Evolutionary conservation across 2,888 invertebrate species (phyloP).

Genomic region (Steinernema scapterisci): DNA sequence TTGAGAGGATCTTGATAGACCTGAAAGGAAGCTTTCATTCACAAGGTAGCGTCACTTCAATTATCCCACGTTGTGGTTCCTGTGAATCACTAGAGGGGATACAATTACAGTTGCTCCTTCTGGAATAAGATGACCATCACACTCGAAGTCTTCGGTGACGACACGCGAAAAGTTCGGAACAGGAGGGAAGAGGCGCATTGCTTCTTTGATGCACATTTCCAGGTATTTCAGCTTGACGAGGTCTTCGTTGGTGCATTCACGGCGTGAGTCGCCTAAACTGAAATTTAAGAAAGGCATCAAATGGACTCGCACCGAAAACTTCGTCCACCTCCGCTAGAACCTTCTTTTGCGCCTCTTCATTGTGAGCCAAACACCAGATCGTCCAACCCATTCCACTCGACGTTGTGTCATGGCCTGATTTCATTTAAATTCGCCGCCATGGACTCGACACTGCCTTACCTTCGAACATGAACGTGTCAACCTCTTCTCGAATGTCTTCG

Average conservation of each 20-base stretch:
- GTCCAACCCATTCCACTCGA: constrained; percentile 70
- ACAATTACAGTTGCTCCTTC: constrained; percentile 58
- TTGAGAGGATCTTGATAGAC: constrained; percentile 66
- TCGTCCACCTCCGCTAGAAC: constrained; percentile 51
- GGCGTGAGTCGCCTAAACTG: constrained; percentile 64
- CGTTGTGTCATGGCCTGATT: constrained; percentile 70
- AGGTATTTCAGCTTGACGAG: constrained; percentile 54
- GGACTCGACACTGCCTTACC: constrained; percentile 37
- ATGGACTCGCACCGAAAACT: constrained; percentile 50
- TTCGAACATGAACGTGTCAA: constrained; percentile 72
- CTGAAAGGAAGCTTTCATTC: constrained; percentile 36
- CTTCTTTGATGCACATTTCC: constrained; percentile 56
- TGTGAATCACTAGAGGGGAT: constrained; percentile 62
- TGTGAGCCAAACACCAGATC: constrained; percentile 68
- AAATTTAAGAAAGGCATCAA: background rate
- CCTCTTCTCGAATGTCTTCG: constrained; percentile 71
- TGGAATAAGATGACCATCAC: constrained; percentile 47
- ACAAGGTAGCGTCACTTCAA: background rate
- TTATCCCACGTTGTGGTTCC: constrained; percentile 47
- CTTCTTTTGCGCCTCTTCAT: constrained; percentile 68
- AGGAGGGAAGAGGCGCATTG: constrained; percentile 53
- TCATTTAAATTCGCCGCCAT: background rate
- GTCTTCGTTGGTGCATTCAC: constrained; percentile 64
- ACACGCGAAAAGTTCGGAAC: constrained; percentile 52
- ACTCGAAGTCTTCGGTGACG: constrained; percentile 62